Conservation (phyloP, 2,113 vertebrate species). For the Cynoglossus semilaevis region DNA sequence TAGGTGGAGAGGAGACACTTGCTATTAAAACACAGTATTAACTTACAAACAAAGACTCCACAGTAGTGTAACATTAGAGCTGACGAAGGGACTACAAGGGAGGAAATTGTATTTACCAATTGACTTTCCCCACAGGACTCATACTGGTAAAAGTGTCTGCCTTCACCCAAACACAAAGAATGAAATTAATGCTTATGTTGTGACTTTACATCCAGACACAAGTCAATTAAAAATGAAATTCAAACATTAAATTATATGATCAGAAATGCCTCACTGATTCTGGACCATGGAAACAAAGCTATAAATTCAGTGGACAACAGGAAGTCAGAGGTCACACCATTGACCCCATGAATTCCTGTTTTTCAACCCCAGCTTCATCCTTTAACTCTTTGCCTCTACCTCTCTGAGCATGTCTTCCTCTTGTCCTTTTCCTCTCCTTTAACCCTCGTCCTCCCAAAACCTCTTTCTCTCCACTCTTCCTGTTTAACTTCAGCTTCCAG, state of each 20-base stretch:
- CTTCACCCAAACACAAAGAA: too few species aligned
- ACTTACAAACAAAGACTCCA: neutral
- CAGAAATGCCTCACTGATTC: constrained; percentile 16
- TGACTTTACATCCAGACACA: too few species aligned
- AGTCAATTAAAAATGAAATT: too few species aligned
- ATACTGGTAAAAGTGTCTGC: neutral
- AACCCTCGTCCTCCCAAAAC: constrained; percentile 7
- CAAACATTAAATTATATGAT: neutral
- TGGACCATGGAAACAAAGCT: constrained; percentile 61
- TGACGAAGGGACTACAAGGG: neutral
- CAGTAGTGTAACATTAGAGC: neutral
- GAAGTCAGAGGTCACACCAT: constrained; percentile 69
- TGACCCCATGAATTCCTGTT: constrained; percentile 77
- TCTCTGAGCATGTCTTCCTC: constrained; percentile 33
- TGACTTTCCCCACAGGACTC: constrained; percentile 7
- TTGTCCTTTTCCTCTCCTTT: constrained; percentile 31
- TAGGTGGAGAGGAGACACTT: neutral
- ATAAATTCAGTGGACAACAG: constrained; percentile 70
- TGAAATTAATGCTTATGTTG: too few species aligned
- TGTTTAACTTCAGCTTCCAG: constrained; percentile 39
- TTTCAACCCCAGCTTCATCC: constrained; percentile 63
- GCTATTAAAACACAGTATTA: neutral
- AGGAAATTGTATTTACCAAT: neutral
- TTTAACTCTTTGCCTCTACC: constrained; percentile 28
- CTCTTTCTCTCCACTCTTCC: constrained; percentile 41